Evolutionary conservation across 2,797 vertebrate genomes (phyloP).

Genomic region (Parauchenoglanis punctatus): DNA sequence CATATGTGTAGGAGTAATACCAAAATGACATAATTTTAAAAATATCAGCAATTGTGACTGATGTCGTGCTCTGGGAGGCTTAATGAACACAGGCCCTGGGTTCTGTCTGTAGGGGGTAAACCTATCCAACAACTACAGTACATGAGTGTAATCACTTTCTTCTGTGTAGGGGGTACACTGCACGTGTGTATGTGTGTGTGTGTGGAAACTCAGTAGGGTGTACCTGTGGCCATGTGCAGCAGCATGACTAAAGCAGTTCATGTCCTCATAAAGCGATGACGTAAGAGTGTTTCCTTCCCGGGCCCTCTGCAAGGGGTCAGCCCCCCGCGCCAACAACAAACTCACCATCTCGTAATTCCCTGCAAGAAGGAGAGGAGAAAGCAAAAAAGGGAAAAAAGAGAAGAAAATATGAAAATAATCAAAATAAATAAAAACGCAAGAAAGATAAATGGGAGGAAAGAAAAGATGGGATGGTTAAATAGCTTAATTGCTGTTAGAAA

Average conservation of each 20-base stretch:
- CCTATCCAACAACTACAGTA: not conserved
- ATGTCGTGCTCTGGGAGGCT: not conserved
- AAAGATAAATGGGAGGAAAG: not conserved
- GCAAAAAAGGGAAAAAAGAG: not conserved
- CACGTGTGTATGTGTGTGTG: conserved; percentile 4
- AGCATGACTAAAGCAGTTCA: conserved; percentile 98
- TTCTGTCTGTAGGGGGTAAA: conserved; percentile 15
- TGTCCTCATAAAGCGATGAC: conserved; percentile 89
- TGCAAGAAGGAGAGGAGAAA: conserved; percentile 56
- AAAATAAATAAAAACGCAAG: not conserved
- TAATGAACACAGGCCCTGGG: not conserved
- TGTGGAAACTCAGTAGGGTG: conserved; percentile 1
- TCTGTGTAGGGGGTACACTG: not conserved
- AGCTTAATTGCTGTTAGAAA: not conserved
- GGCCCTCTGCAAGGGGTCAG: conserved; percentile 88
- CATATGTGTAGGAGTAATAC: not conserved
- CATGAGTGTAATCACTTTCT: conserved; percentile 13
- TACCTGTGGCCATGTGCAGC: conserved; percentile 97
- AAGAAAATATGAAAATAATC: not conserved
- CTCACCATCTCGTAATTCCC: conserved; percentile 98
- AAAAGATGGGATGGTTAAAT: not conserved
- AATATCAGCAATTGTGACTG: not conserved
- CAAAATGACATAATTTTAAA: not conserved
- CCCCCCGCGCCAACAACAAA: conserved; percentile 86
- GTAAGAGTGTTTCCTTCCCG: conserved; percentile 86